A percentile compares a stretch with the other conserved stretches of the same genome.
Evolutionary conservation across 2,888 invertebrate species (phyloP).

Genomic region (Protodeltote pygarga): DNA sequence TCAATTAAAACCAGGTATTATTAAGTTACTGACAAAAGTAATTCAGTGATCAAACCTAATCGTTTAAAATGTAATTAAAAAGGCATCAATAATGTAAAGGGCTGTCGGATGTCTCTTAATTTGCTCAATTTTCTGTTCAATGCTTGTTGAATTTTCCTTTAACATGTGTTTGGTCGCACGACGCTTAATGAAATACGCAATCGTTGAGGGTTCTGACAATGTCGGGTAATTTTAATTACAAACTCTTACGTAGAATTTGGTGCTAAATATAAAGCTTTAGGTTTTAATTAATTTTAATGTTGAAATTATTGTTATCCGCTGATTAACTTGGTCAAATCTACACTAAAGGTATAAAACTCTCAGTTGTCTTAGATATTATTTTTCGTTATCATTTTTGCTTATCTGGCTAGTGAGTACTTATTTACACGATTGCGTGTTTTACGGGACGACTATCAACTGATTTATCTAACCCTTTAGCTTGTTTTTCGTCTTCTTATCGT

Average conservation of each 20-base stretch:
- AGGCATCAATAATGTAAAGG: constrained; percentile 54
- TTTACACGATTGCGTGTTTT: no score
- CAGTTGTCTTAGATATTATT: no score
- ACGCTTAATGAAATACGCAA: constrained; percentile 51
- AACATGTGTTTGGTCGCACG: constrained; percentile 63
- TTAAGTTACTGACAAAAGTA: constrained; percentile 16
- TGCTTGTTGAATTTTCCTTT: constrained; percentile 57
- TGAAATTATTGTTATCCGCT: no score
- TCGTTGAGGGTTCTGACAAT: constrained; percentile 25
- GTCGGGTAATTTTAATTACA: constrained; percentile 37
- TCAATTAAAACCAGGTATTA: neutral
- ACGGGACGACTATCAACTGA: no score
- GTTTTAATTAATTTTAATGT: no score
- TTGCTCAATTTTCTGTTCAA: constrained; percentile 60
- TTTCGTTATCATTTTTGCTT: no score
- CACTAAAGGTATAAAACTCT: no score
- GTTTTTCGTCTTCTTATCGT: no score
- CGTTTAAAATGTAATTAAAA: constrained; percentile 58
- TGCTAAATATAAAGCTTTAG: no score
- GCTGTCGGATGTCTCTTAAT: constrained; percentile 61
- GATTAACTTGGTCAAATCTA: no score
- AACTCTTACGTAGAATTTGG: constrained; percentile 7
- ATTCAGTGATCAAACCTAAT: constrained; percentile 19
- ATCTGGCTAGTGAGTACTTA: no score
- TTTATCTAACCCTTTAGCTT: no score